phyloP scores from a whole-genome alignment of 37 sponge, comb jelly and placozoan species.

The Beroe ovata region DNA sequence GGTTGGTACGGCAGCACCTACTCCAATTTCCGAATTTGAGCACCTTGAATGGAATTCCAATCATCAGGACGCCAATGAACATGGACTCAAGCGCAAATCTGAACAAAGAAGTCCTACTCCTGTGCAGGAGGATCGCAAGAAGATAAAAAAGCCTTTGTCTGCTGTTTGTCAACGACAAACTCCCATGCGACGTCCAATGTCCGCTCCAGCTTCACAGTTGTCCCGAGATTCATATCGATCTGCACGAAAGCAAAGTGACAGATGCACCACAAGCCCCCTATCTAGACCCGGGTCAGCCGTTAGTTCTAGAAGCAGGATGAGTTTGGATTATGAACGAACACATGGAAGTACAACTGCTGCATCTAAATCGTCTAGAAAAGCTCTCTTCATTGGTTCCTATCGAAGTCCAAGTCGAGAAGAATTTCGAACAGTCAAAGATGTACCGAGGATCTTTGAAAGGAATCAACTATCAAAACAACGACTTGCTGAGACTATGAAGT shows the following conservation, averaged over 20 bases:
- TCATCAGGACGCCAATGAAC: background rate
- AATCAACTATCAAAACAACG: background rate
- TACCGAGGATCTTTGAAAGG: background rate
- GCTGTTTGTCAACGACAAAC: background rate
- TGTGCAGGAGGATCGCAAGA: conserved; percentile 11
- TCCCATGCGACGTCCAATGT: background rate
- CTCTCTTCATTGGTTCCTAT: background rate
- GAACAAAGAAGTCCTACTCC: conserved; percentile 38
- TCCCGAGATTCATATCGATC: background rate
- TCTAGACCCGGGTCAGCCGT: background rate
- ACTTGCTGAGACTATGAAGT: background rate
- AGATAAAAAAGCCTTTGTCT: background rate
- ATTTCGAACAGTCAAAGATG: background rate
- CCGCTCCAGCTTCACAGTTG: background rate
- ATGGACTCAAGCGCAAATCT: background rate
- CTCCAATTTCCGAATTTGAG: background rate
- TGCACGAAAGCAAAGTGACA: background rate
- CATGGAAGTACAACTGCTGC: background rate
- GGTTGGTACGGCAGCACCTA: background rate
- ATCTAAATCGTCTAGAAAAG: background rate
- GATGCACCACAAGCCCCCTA: background rate
- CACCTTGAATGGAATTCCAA: background rate
- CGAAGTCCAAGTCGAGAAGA: background rate
- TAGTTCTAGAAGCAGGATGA: background rate
- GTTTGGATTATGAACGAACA: background rate